Conservation (phyloP, 2,113 vertebrate species). For the Cheilinus undulatus region DNA sequence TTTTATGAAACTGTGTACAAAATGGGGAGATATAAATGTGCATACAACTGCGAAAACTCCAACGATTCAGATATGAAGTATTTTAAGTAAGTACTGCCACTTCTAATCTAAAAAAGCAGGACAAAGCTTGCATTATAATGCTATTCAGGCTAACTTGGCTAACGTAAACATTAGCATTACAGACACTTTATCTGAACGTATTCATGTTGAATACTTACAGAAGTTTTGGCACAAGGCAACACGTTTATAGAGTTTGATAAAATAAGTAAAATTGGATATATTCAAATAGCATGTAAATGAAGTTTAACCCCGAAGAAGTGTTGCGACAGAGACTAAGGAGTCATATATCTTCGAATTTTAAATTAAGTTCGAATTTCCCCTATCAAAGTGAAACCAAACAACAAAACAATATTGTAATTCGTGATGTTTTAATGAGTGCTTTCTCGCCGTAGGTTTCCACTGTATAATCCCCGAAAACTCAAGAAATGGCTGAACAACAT, state of each 20-base stretch:
- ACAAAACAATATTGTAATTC: background rate
- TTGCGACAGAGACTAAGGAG: no score
- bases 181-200: background rate
- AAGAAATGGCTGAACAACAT: conserved; percentile 76
- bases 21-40: conserved; percentile 76
- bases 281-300: no score
- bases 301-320: background rate
- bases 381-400: no score
- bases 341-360: no score
- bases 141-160: conserved; percentile 7
- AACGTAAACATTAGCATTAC: background rate
- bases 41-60: conserved; percentile 63
- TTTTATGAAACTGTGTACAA: background rate
- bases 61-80: conserved; percentile 64
- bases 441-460: conserved; percentile 64
- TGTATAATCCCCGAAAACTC: conserved; percentile 67
- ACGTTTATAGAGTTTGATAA: no score
- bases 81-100: conserved; percentile 72
- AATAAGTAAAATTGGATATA: no score
- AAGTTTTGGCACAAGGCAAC: no score
- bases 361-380: no score
- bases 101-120: background rate
- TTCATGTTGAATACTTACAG: no score
- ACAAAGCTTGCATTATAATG: background rate
- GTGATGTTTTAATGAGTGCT: background rate